Evolutionary conservation across 2,888 invertebrate species (phyloP).

Genomic region (Gibbula magus): DNA sequence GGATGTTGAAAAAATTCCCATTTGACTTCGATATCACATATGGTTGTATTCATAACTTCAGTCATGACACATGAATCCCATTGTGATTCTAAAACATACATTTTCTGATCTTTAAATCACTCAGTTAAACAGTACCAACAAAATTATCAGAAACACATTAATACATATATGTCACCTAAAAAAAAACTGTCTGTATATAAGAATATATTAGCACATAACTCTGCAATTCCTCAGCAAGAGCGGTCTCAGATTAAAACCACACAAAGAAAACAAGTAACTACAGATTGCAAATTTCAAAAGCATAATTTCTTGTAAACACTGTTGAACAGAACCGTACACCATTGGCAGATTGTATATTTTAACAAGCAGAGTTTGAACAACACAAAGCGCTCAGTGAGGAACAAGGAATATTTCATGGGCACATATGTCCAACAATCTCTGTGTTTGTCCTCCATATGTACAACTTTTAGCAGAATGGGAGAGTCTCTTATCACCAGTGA

Average conservation of each 20-base stretch:
- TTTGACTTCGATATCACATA: too few relatives aligned
- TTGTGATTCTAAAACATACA: too few relatives aligned
- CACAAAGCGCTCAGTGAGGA: neutral
- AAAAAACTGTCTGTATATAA: too few relatives aligned
- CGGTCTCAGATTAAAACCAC: neutral
- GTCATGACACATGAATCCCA: too few relatives aligned
- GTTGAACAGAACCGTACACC: neutral
- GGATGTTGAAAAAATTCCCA: too few relatives aligned
- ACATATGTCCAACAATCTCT: neutral
- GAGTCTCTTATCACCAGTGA: neutral
- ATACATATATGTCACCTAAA: too few relatives aligned
- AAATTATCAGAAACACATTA: too few relatives aligned
- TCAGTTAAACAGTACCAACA: too few relatives aligned
- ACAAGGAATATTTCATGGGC: conserved; percentile 1
- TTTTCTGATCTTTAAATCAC: too few relatives aligned
- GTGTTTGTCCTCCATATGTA: neutral
- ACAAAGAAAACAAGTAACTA: neutral
- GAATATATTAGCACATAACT: too few relatives aligned
- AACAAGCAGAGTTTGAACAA: conserved; percentile 11
- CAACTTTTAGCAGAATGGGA: neutral
- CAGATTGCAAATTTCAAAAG: conserved; percentile 1
- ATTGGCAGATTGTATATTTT: neutral
- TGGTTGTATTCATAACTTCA: too few relatives aligned
- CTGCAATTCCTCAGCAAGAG: too few relatives aligned
- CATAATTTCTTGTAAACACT: conserved; percentile 5